A percentile compares a stretch with the other conserved stretches of the same genome.
Conservation (phyloP, 2,113 vertebrate genomes). For the Phyllostomus hastatus region DNA sequence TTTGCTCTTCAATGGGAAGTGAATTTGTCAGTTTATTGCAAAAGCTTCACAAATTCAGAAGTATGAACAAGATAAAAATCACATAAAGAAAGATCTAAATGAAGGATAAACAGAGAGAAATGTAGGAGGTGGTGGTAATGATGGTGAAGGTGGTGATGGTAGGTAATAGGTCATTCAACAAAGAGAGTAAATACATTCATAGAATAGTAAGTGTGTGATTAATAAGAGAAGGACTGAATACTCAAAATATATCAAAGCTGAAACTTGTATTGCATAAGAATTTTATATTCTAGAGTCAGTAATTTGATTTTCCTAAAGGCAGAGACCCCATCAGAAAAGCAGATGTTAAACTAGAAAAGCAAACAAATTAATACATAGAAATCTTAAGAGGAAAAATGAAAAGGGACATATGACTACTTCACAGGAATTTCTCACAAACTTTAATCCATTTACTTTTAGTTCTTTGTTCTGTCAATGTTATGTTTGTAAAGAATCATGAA, state of each 20-base stretch:
- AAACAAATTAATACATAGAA: background rate
- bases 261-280: background rate
- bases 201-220: background rate
- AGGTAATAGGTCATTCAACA: background rate
- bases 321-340: background rate
- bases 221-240: background rate
- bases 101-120: background rate
- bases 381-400: background rate
- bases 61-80: background rate
- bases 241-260: background rate
- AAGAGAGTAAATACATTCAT: background rate
- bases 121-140: background rate
- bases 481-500: conserved; percentile 39
- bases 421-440: background rate
- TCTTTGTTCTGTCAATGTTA: conserved; percentile 41
- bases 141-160: background rate
- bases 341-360: background rate
- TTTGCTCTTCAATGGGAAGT: background rate
- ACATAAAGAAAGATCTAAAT: background rate
- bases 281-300: background rate
- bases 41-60: background rate
- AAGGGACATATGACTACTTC: background rate
- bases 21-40: background rate
- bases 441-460: conserved; percentile 20
- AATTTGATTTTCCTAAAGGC: background rate